Conservation (phyloP, 1,140 invertebrate species). For the Diorhabda carinulata region DNA sequence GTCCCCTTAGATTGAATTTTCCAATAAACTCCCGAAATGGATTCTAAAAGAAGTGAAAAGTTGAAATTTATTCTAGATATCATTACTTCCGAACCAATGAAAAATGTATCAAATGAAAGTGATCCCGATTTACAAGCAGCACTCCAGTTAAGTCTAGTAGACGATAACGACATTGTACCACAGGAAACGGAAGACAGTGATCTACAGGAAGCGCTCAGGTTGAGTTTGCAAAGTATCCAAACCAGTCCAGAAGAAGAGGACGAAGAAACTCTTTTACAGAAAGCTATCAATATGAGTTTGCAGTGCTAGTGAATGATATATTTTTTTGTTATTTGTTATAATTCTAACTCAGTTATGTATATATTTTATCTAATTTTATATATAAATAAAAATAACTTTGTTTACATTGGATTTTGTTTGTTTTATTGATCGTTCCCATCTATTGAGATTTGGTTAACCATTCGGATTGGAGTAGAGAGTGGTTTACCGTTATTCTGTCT, state of each 20-base stretch:
- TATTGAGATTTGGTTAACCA: too few species aligned
- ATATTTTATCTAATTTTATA: too few species aligned
- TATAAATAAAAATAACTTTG: too few species aligned
- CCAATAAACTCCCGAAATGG: too few species aligned
- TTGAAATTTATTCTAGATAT: conserved; percentile 34
- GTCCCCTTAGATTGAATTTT: too few species aligned
- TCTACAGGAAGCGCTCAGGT: conserved; percentile 51
- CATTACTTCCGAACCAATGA: conserved; percentile 23
- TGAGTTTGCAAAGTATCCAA: conserved; percentile 47
- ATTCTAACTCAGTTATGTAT: neutral
- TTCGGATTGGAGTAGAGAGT: too few species aligned
- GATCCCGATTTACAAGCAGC: conserved; percentile 51
- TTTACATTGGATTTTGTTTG: too few species aligned
- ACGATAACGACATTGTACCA: conserved; percentile 5
- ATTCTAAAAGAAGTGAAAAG: too few species aligned
- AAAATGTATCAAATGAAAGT: conserved; percentile 41
- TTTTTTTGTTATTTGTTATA: neutral
- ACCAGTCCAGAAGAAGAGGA: conserved; percentile 47
- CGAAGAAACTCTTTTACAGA: conserved; percentile 52
- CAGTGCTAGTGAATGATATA: conserved; percentile 48
- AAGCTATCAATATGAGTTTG: conserved; percentile 55
- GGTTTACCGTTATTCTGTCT: too few species aligned
- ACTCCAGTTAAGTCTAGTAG: conserved; percentile 31
- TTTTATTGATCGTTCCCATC: too few species aligned
- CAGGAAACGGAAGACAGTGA: conserved; percentile 36